Percentiles rank a stretch among this genome's conserved stretches.
phyloP scores from a whole-genome alignment of 2,113 vertebrate genomes.

The Elephantulus edwardii region DNA sequence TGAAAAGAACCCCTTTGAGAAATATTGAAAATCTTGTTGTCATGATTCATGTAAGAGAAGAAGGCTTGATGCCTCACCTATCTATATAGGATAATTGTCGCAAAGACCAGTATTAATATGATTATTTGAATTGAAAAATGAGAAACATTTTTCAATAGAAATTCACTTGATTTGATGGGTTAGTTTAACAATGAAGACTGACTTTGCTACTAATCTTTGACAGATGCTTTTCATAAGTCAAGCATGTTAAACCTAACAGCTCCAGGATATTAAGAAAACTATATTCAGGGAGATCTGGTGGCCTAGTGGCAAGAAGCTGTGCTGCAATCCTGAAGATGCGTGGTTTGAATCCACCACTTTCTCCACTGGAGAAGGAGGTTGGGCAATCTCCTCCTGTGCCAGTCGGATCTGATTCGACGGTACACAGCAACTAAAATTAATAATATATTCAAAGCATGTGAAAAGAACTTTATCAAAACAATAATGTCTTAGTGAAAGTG shows the following conservation, averaged over 20 bases:
- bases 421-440: too few species aligned
- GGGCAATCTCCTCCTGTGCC: too few species aligned
- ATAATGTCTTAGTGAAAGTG: not conserved
- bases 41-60: not conserved
- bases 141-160: conserved; percentile 30
- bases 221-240: conserved; percentile 43
- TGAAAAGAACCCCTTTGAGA: not conserved
- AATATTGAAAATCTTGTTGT: not conserved
- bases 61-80: not conserved
- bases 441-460: conserved; percentile 7
- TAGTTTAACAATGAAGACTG: conserved; percentile 4
- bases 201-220: conserved; percentile 21
- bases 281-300: too few species aligned
- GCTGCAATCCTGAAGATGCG: too few species aligned
- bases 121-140: not conserved
- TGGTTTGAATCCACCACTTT: too few species aligned
- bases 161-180: conserved; percentile 26
- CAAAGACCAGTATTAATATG: not conserved
- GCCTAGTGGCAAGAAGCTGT: too few species aligned
- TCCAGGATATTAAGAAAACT: conserved; percentile 13
- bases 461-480: not conserved
- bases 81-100: conserved; percentile 9
- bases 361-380: too few species aligned
- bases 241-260: not conserved
- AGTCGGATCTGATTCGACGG: too few species aligned